Base-by-base conservation (phyloP, 2,888 invertebrate genomes). In the Oscheius sp. region DNA sequence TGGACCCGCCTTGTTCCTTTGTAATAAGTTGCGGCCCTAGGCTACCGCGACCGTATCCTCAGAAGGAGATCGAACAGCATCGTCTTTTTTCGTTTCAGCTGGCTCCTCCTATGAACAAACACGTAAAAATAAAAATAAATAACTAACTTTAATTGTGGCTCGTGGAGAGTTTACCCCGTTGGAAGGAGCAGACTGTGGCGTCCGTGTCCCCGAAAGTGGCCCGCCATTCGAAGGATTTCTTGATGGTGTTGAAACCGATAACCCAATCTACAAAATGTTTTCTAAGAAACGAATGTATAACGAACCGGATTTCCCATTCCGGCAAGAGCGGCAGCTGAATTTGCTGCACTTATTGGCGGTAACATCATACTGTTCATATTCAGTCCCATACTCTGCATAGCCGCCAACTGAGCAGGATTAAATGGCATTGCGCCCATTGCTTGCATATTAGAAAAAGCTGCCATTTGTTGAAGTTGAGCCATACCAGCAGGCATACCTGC, bases 41-140 rank as follows among this genome's bases (percentile, higher is more conserved):
- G 78, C 78, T 2, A 80, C 80, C 13, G 80, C 78, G 1, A 80
- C 77, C 9, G 77, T 76, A 63, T 77, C 78, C 46, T 80, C 80
- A 21, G 63, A 25, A 16, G 49, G 46, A 16, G 72, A 61, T 6
- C 63, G 41, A 52, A 66, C 41, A n/a, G 23, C 56, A 12, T 66
- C 66, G n/a, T 55, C 69, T 56, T 43, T 53, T 21, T 55, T 55
- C n/a, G 29, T 23, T 43, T 58, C 58, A 23, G 43, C 45, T 7
- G 56, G 52, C 23, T 69, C 69, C 35, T 56, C 69, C 69, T 69
- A 45, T 13, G 18, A 69, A 16, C n/a, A 9, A 6, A n/a, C n/a
- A n/a, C n/a, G n/a, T n/a, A n/a, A n/a, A n/a, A n/a, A n/a, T n/a
- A n/a, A n/a, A n/a, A n/a, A n/a, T n/a, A n/a, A n/a, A 27, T n/a